A percentile compares a stretch with the other conserved stretches of the same genome.
phyloP scores from a whole-genome alignment of 2,113 vertebrate genomes.

The Cottus gobio region DNA sequence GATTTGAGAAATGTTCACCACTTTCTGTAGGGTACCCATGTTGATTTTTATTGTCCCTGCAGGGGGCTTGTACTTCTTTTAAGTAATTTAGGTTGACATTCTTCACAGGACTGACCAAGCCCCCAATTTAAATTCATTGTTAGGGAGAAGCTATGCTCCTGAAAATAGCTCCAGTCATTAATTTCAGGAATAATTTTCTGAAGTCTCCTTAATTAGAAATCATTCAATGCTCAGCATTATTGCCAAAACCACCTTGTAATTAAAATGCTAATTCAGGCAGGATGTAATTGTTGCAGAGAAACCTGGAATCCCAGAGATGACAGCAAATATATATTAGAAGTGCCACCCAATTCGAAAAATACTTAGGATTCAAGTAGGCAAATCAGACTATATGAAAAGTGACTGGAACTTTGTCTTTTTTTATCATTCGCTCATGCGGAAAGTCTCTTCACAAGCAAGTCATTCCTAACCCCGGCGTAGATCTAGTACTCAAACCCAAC shows the following conservation, averaged over 20 bases:
- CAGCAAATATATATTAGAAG: constrained; percentile 43
- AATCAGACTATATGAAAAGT: constrained; percentile 4
- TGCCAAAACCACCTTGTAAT: constrained; percentile 72
- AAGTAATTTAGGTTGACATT: constrained; percentile 36
- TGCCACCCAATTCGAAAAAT: constrained; percentile 28
- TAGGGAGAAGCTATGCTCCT: constrained; percentile 9
- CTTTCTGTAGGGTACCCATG: constrained; percentile 17
- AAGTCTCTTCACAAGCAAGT: not conserved
- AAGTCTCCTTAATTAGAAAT: constrained; percentile 75
- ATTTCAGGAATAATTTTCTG: constrained; percentile 62
- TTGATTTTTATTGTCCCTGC: constrained; percentile 37
- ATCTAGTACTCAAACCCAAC: constrained; percentile 3
- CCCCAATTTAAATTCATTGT: constrained; percentile 42
- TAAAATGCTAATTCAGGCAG: constrained; percentile 75
- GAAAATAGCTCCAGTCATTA: constrained; percentile 42
- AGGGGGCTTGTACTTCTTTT: constrained; percentile 17
- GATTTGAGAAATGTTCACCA: constrained; percentile 18
- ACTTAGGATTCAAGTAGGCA: constrained; percentile 31
- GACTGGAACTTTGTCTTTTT: too few species aligned
- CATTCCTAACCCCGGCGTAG: not conserved
- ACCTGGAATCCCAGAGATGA: constrained; percentile 47
- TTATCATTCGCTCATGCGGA: too few species aligned
- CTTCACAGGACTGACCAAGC: constrained; percentile 21
- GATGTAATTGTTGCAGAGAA: constrained; percentile 66
- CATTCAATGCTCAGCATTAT: constrained; percentile 66